phyloP scores from a whole-genome alignment of 2,888 invertebrate species.

The Pollenia griseotomentosa region DNA sequence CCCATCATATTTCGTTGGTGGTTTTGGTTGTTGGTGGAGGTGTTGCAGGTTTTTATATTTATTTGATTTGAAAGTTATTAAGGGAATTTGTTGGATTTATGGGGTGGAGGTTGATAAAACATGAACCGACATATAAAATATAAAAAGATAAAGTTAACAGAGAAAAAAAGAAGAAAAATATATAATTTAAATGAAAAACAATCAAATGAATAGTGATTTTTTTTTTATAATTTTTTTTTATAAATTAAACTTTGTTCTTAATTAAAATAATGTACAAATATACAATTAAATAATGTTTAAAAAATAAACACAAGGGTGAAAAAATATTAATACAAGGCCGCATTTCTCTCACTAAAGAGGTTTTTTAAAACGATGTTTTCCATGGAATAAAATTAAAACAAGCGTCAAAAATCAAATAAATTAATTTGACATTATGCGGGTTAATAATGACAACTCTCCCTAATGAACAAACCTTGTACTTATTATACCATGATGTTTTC shows the following conservation, averaged over 20 bases:
- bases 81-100: constrained; percentile 58
- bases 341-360: too few species aligned
- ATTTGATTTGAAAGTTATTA: constrained; percentile 37
- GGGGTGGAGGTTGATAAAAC: constrained; percentile 42
- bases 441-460: too few species aligned
- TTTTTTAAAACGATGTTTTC: too few species aligned
- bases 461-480: too few species aligned
- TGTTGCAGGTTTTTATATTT: constrained; percentile 52
- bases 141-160: constrained; percentile 36
- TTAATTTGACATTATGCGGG: too few species aligned
- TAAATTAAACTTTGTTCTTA: neutral
- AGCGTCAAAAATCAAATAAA: too few species aligned
- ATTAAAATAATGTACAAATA: too few species aligned
- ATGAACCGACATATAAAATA: constrained; percentile 43
- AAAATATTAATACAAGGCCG: too few species aligned
- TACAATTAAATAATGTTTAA: too few species aligned
- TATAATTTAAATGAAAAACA: neutral
- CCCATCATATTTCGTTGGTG: constrained; percentile 67
- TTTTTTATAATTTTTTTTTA: neutral
- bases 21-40: constrained; percentile 58
- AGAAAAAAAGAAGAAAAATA: constrained; percentile 19
- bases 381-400: too few species aligned
- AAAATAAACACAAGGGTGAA: too few species aligned
- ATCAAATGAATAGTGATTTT: neutral
- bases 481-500: too few species aligned